phyloP scores from a whole-genome alignment of 2,113 vertebrate species.

The Centrocercus urophasianus region DNA sequence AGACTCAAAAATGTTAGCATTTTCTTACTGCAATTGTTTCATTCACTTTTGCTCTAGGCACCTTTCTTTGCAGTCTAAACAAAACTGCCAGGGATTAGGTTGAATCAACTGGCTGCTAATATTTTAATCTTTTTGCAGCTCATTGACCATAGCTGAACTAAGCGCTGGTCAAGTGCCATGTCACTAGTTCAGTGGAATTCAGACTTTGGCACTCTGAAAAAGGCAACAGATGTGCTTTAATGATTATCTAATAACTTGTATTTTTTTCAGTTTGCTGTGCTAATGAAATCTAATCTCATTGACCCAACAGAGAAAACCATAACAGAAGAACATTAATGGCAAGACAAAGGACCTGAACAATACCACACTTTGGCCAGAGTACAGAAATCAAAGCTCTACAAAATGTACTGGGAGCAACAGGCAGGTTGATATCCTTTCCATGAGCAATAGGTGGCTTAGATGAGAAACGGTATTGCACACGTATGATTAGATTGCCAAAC shows the following conservation, averaged over 20 bases:
- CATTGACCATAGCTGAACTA: conserved; percentile 68
- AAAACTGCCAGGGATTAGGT: conserved; percentile 29
- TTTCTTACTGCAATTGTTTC: conserved; percentile 60
- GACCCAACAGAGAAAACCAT: conserved; percentile 41
- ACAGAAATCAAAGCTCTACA: not conserved
- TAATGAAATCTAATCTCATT: conserved; percentile 62
- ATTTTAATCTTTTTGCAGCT: conserved; percentile 70
- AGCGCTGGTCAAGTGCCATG: conserved; percentile 63
- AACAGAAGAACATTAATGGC: conserved; percentile 52
- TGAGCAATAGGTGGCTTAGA: not conserved
- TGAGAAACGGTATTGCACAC: not conserved
- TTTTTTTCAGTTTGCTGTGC: conserved; percentile 37
- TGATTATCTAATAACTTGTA: conserved; percentile 60
- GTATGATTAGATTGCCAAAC: not conserved
- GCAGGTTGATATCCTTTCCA: not conserved
- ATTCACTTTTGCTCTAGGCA: conserved; percentile 19
- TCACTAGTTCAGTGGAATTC: conserved; percentile 69
- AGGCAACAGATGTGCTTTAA: conserved; percentile 67
- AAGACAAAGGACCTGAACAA: conserved; percentile 46
- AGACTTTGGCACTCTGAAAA: conserved; percentile 69
- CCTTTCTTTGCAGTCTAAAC: conserved; percentile 41
- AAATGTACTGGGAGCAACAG: not conserved
- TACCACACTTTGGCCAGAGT: not conserved
- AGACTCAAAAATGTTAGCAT: conserved; percentile 12
- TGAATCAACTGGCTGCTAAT: conserved; percentile 33